phyloP scores from a whole-genome alignment of 2,888 invertebrate genomes.

The Leptinotarsa tumamoca region DNA sequence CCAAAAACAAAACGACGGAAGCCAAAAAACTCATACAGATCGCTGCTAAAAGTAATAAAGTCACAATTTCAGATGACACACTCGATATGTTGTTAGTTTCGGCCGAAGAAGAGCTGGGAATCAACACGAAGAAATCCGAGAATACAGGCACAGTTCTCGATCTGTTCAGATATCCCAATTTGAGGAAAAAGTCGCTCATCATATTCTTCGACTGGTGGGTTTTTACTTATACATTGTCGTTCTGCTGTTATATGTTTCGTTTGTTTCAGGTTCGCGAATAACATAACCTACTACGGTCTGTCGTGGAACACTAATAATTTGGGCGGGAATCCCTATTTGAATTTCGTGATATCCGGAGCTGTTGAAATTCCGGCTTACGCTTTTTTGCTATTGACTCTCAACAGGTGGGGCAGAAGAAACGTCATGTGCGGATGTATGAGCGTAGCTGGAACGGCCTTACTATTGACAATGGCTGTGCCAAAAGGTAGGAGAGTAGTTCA shows the following conservation, averaged over 20 bases:
- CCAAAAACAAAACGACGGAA: conserved; percentile 73
- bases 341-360: conserved; percentile 80
- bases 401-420: conserved; percentile 77
- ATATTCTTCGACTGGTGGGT: conserved; percentile 81
- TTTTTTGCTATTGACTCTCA: conserved; percentile 75
- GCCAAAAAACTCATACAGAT: conserved; percentile 73
- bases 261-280: conserved; percentile 79
- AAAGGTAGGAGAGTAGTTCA: conserved; percentile 62
- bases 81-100: conserved; percentile 69
- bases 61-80: conserved; percentile 69
- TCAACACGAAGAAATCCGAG: conserved; percentile 36
- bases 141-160: conserved; percentile 61
- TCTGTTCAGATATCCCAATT: conserved; percentile 74
- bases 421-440: conserved; percentile 79
- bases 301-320: conserved; percentile 81
- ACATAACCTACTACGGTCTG: conserved; percentile 82
- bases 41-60: conserved; percentile 76
- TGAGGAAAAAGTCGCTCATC: conserved; percentile 74
- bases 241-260: not conserved
- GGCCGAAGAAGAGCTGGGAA: conserved; percentile 59
- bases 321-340: conserved; percentile 79
- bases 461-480: conserved; percentile 73
- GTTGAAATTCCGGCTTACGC: conserved; percentile 82
- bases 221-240: not conserved
- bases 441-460: conserved; percentile 71